phyloP scores from a whole-genome alignment of 2,113 vertebrate genomes.

The Empidonax alnorum region DNA sequence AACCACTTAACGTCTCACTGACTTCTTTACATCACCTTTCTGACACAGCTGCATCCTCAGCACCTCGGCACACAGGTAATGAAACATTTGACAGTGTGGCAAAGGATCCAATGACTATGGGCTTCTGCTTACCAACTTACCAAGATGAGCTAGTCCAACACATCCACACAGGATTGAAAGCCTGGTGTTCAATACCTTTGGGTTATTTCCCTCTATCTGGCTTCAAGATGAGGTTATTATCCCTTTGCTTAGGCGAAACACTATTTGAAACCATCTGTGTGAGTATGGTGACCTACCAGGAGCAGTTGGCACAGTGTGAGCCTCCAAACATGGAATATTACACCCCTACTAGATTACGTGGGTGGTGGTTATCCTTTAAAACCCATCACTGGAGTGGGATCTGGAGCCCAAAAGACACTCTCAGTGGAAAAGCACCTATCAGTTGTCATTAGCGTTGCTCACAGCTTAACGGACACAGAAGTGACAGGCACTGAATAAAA shows the following conservation, averaged over 20 bases:
- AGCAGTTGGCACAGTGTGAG: neutral
- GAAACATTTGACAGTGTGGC: neutral
- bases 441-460: slow-evolving; percentile 28
- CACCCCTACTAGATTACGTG: neutral
- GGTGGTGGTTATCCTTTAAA: neutral
- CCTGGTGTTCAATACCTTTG: neutral
- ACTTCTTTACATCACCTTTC: neutral
- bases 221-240: neutral
- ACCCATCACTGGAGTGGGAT: neutral
- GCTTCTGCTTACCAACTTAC: neutral
- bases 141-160: neutral
- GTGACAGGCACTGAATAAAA: slow-evolving; percentile 55
- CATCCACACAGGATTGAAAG: neutral
- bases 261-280: neutral
- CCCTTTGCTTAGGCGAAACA: neutral
- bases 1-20: neutral
- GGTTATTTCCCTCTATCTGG: neutral
- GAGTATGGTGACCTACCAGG: neutral
- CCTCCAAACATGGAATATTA: neutral
- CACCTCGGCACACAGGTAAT: neutral
- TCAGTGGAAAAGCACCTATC: slow-evolving; percentile 19
- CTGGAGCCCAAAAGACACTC: neutral
- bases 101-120: neutral
- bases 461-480: slow-evolving; percentile 14
- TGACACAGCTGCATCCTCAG: neutral